Percentiles rank a stretch among this genome's conserved stretches.
Evolutionary conservation across 2,888 invertebrate species (phyloP).

Genomic region (Criorhina ranunculi): DNA sequence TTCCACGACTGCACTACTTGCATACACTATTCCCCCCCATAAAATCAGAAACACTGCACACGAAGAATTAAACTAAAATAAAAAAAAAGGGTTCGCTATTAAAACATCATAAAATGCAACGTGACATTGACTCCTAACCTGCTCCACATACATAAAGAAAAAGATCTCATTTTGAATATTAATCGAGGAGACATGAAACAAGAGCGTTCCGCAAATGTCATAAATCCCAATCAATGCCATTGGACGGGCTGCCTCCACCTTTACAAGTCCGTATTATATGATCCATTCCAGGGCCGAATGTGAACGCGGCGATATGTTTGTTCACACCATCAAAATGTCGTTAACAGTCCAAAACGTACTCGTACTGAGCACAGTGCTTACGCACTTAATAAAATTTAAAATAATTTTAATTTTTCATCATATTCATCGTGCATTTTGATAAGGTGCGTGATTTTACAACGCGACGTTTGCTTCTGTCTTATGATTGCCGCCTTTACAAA

Average conservation of each 20-base stretch:
- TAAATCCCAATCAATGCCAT: constrained; percentile 75
- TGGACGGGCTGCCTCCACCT: constrained; percentile 40
- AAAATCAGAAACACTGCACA: neutral
- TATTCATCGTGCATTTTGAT: constrained; percentile 75
- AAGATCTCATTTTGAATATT: constrained; percentile 68
- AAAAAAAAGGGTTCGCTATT: constrained; percentile 68
- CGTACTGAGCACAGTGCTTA: constrained; percentile 55
- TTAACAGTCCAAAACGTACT: constrained; percentile 73
- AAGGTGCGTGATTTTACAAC: constrained; percentile 66
- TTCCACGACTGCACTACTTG: constrained; percentile 38
- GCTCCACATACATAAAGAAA: constrained; percentile 69
- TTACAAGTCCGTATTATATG: constrained; percentile 38
- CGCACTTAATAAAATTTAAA: constrained; percentile 74
- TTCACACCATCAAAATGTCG: constrained; percentile 77
- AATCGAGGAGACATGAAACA: constrained; percentile 59
- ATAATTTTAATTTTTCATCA: constrained; percentile 76
- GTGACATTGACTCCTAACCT: constrained; percentile 62
- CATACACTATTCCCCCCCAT: constrained; percentile 49
- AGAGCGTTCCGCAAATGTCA: constrained; percentile 73
- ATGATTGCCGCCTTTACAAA: constrained; percentile 46
- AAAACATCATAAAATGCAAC: constrained; percentile 73
- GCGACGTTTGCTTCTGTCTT: neutral
- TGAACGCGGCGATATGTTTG: constrained; percentile 75
- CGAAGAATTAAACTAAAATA: neutral
- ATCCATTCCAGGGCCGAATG: constrained; percentile 68